Percentiles rank a stretch among this genome's conserved stretches.
Evolutionary conservation across 2,888 invertebrate species (phyloP).

Genomic region (Scaptomyza parva): DNA sequence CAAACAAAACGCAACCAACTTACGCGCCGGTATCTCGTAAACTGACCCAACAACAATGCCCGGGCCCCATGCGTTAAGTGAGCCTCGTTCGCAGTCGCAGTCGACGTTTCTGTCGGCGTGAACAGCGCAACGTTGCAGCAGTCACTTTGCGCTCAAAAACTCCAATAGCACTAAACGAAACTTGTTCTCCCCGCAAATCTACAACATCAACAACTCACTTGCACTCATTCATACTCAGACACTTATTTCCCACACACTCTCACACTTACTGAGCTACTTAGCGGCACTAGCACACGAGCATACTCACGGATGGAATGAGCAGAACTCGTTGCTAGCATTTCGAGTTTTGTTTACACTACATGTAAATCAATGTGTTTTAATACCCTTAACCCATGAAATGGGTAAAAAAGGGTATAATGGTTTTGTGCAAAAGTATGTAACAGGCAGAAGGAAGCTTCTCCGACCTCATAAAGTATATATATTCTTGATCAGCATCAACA

Average conservation of each 20-base stretch:
- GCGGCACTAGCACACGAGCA: conserved; percentile 10
- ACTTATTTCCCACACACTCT: conserved; percentile 2
- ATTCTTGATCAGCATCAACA: too few relatives aligned
- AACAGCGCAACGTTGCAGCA: conserved; percentile 35
- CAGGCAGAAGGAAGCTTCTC: too few relatives aligned
- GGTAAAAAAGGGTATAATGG: too few relatives aligned
- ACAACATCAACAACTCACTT: conserved; percentile 30
- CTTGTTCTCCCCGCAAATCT: conserved; percentile 66
- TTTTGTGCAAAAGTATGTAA: too few relatives aligned
- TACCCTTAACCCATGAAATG: too few relatives aligned
- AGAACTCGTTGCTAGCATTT: conserved; percentile 61
- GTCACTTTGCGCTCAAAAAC: conserved; percentile 71
- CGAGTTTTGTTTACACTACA: conserved; percentile 53
- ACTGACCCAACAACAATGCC: conserved; percentile 73
- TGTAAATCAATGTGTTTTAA: conserved; percentile 18
- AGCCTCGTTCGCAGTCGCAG: conserved; percentile 18
- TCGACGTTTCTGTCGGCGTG: conserved; percentile 8
- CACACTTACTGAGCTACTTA: not conserved
- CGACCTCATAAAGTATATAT: too few relatives aligned
- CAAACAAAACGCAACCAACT: conserved; percentile 74
- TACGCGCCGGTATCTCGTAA: conserved; percentile 74
- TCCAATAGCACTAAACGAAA: conserved; percentile 63
- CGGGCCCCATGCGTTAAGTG: conserved; percentile 61
- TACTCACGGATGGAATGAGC: conserved; percentile 20
- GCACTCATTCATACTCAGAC: conserved; percentile 11